A percentile compares a stretch with the other conserved stretches of the same genome.
Evolutionary conservation across 1,140 invertebrate genomes (phyloP).

Genomic region (Ips nitidus): DNA sequence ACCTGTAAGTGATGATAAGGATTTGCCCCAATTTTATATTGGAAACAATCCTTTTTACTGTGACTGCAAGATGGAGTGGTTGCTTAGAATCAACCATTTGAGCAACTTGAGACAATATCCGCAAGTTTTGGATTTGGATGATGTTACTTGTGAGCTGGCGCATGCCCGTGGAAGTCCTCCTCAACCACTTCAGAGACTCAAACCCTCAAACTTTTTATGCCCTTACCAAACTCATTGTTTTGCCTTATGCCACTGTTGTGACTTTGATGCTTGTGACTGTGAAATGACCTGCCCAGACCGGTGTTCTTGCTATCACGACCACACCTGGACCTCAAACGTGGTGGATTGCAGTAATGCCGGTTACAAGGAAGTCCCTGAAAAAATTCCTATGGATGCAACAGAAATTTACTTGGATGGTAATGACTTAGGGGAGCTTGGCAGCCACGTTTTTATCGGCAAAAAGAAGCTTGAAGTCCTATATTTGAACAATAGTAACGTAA

Average conservation of each 20-base stretch:
- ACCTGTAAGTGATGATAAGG: constrained; percentile 63
- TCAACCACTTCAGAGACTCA: constrained; percentile 74
- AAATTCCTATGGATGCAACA: constrained; percentile 88
- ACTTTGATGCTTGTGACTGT: constrained; percentile 88
- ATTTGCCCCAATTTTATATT: constrained; percentile 76
- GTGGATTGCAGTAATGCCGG: constrained; percentile 82
- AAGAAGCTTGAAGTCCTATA: constrained; percentile 82
- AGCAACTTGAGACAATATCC: constrained; percentile 74
- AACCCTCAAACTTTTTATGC: constrained; percentile 81
- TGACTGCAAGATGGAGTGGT: constrained; percentile 85
- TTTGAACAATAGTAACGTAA: constrained; percentile 79
- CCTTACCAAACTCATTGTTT: constrained; percentile 88
- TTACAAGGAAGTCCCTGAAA: constrained; percentile 70
- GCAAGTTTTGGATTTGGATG: constrained; percentile 79
- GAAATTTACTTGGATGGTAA: constrained; percentile 88
- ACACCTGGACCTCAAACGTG: constrained; percentile 87
- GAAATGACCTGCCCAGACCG: constrained; percentile 88
- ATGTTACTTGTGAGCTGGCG: constrained; percentile 76
- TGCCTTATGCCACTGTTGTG: constrained; percentile 85
- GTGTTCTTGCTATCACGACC: constrained; percentile 86
- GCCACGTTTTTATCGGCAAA: constrained; percentile 84
- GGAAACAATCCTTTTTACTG: constrained; percentile 80
- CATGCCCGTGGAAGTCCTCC: constrained; percentile 72
- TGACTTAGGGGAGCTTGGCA: constrained; percentile 74
- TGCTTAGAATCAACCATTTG: constrained; percentile 74